Base-by-base conservation (phyloP, 92 coral and sea anemone genomes). In the Umimayanthus chanpuru region DNA sequence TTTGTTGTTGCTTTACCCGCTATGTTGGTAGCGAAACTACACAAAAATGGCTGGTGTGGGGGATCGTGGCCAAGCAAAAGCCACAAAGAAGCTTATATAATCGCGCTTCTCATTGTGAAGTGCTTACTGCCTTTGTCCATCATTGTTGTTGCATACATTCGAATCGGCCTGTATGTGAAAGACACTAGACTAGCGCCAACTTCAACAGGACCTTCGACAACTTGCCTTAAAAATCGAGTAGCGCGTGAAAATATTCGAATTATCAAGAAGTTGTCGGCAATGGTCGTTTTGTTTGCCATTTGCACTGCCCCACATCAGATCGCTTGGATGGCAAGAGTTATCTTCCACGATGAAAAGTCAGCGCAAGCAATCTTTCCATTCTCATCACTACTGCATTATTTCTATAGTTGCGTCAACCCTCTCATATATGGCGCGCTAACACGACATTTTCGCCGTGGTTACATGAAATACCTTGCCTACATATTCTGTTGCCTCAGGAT, bases 281-380 rank as follows among this genome's bases (percentile, higher is more conserved):
- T 83, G 78, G 87, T 68, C 2, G 9, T 83, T 28, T 36, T 83
- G 3, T 70, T 83, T 15, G 87, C 78, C 5, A 29, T 70, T 23
- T 83, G 87, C 44, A 83, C 87, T 30, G 87, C 87, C 7, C 87
- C 87, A 16, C 78, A 83, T 1, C 87, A 83, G 40, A 83, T 83
- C 28, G 87, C 87, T 8, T 83, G 87, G 87, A 83, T 83, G 87
- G 28, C 71, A 83, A 47, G 4, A 36, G 47, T 8, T 5, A 83
- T 83, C 28, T 83, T 83, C 25, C 25, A 44, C 1, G 66, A 83
- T 4, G 6, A 43, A 20, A 26, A 68, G 36, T 47, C 87, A 41
- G 87, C 78, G 23, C 39, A 1, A 32, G 25, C 14, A 44, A 32
- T 83, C 41, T 83, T 83, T 70, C 4, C 32, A 4, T 83, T 83